Evolutionary conservation across 2,888 invertebrate species (phyloP).

Genomic region (Odontocolon sp.): DNA sequence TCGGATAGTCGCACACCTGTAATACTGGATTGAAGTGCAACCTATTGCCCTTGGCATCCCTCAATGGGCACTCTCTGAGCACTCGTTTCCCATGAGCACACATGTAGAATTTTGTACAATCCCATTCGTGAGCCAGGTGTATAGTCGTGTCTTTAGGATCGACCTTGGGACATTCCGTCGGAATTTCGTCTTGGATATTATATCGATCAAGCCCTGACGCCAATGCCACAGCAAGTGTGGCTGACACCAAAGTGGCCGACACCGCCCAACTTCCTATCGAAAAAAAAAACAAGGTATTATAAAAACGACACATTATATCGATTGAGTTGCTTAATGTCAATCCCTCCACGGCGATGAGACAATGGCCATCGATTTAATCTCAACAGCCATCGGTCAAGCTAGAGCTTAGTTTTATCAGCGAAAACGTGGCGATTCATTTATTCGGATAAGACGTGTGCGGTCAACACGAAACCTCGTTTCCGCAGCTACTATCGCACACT

Average conservation of each 20-base stretch:
- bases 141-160: slow-evolving; percentile 56
- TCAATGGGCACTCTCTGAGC: slow-evolving; percentile 56
- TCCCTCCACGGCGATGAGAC: background rate
- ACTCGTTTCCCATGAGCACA: slow-evolving; percentile 49
- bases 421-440: slow-evolving; percentile 7
- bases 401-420: slow-evolving; percentile 9
- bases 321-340: background rate
- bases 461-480: slow-evolving; percentile 7
- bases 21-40: slow-evolving; percentile 55
- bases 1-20: slow-evolving; percentile 64
- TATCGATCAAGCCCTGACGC: background rate
- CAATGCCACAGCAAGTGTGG: background rate
- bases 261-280: slow-evolving; percentile 30
- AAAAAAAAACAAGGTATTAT: slow-evolving; percentile 9
- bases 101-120: slow-evolving; percentile 57
- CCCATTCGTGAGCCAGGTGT: slow-evolving; percentile 59
- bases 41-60: slow-evolving; percentile 43
- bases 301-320: background rate
- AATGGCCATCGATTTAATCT: slow-evolving; percentile 15
- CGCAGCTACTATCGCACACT: slow-evolving; percentile 27
- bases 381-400: background rate
- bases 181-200: slow-evolving; percentile 3
- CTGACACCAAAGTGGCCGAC: slow-evolving; percentile 39
- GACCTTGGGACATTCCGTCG: slow-evolving; percentile 63
- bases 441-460: slow-evolving; percentile 18